Base-by-base conservation (phyloP, 2,888 invertebrate genomes). In the Sarcophaga carnaria region DNA sequence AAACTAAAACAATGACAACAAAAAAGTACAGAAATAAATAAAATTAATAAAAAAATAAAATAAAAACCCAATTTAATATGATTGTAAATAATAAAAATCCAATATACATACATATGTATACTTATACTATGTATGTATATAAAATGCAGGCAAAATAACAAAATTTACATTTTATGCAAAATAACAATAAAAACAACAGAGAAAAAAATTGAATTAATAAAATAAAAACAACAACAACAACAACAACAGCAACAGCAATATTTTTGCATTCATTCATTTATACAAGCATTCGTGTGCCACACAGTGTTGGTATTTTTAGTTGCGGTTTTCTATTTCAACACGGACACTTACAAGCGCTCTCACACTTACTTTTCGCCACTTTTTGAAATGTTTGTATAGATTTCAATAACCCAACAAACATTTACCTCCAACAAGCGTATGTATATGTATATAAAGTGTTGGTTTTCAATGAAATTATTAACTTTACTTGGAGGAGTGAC, bases 151-250 rank as follows among this genome's bases (percentile, higher is more conserved):
- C 37, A 37, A 27, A 78, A 80, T 64, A 78, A 85, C 60, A 81
- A 84, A 81, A 85, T 81, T 81, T 62, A 66, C 64, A 82, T 71
- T 82, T 85, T 79, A 79, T 82, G 75, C 17, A 75, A 64, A 81
- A 78, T 75, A 80, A n/a, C 27, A 74, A 75, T 49, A 80, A 63
- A 76, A 70, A 27, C 67, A 76, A 60, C 11, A 27, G 37, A 71
- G 12, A n/a, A n/a, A 72, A 49, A 66, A 54, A 37, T 60, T 14
- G 49, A 22, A 14, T 20, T 45, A 37, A 20, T 27, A 75, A 69
- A 37, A 37, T 17, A 37, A 37, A 14, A 59, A 25, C 49, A 77
- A 62, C 67, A 25, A 12, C 49, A 69, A 70, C 22, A 22, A 22
- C 1, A 22, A 22, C 22, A 22, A 22, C 22, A 22, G 22, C 27